A percentile compares a stretch with the other conserved stretches of the same genome.
Evolutionary conservation across 1,140 invertebrate genomes (phyloP).

Genomic region (Neotoxoptera formosana): DNA sequence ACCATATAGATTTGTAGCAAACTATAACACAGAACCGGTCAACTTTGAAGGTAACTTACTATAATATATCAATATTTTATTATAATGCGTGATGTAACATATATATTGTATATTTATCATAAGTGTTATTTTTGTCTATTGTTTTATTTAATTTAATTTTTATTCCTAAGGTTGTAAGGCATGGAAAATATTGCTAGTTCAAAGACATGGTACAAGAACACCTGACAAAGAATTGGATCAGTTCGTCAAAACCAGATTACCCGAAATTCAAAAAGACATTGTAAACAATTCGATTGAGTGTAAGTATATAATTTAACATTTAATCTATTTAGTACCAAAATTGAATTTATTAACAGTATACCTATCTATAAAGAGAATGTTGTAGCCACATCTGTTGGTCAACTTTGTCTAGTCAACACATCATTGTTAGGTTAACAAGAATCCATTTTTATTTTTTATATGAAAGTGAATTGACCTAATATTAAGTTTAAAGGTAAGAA

Average conservation of each 20-base stretch:
- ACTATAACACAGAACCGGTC: neutral
- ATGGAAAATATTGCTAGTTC: slow-evolving; percentile 71
- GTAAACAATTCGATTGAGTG: slow-evolving; percentile 64
- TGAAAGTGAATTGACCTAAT: no score
- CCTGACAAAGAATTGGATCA: slow-evolving; percentile 68
- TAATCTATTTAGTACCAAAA: neutral
- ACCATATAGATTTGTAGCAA: slow-evolving; percentile 27
- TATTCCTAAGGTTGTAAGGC: slow-evolving; percentile 67
- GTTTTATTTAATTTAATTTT: neutral
- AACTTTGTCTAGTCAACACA: neutral
- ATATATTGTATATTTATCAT: neutral
- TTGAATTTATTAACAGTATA: no score
- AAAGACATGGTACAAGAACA: slow-evolving; percentile 75
- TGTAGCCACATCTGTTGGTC: neutral
- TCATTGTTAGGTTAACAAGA: no score
- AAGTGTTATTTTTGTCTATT: neutral
- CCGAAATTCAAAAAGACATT: slow-evolving; percentile 66
- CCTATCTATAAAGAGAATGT: neutral
- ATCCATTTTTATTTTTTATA: no score
- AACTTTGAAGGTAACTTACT: neutral
- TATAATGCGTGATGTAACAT: no score
- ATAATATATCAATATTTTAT: neutral
- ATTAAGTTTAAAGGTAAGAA: no score
- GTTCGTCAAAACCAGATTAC: slow-evolving; percentile 66
- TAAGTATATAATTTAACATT: slow-evolving; percentile 54